These are phyloP conservation scores for Enoplolaimus lenunculus DNA, from an alignment of 2,888 invertebrate species.

Conservation along the genomic window DNA sequence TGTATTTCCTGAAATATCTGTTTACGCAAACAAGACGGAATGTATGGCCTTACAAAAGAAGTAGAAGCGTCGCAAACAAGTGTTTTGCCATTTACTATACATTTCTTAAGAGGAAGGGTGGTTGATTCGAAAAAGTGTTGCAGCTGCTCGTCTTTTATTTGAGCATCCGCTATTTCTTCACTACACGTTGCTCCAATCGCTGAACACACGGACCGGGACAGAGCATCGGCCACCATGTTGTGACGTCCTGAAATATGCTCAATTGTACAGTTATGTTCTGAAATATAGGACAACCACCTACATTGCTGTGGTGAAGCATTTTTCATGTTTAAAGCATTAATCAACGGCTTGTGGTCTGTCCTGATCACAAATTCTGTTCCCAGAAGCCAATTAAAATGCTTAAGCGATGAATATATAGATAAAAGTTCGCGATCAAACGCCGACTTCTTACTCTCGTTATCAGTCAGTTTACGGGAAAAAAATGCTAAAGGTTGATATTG, in stretches of 20 bases:
- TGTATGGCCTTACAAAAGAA: too few relatives aligned
- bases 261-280: too few relatives aligned
- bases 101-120: background rate
- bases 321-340: constrained; percentile 15
- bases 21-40: too few relatives aligned
- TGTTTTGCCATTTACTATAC: too few relatives aligned
- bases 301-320: constrained; percentile 12
- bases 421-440: constrained; percentile 14
- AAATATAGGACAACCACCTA: constrained; percentile 6
- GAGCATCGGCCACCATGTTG: constrained; percentile 2
- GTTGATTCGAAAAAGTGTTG: background rate
- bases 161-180: background rate
- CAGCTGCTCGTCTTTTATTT: background rate
- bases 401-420: background rate
- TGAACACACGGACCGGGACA: background rate
- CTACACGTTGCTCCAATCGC: background rate
- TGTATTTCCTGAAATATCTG: too few relatives aligned
- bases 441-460: background rate
- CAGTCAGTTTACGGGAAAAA: constrained; percentile 9
- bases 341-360: constrained; percentile 13
- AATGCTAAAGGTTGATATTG: constrained; percentile 7
- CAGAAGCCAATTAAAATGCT: constrained; percentile 5
- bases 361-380: background rate
- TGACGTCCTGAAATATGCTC: background rate
- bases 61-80: too few relatives aligned